Evolutionary conservation across 2,888 invertebrate species (phyloP).

Genomic region (Pheosia gnoma): DNA sequence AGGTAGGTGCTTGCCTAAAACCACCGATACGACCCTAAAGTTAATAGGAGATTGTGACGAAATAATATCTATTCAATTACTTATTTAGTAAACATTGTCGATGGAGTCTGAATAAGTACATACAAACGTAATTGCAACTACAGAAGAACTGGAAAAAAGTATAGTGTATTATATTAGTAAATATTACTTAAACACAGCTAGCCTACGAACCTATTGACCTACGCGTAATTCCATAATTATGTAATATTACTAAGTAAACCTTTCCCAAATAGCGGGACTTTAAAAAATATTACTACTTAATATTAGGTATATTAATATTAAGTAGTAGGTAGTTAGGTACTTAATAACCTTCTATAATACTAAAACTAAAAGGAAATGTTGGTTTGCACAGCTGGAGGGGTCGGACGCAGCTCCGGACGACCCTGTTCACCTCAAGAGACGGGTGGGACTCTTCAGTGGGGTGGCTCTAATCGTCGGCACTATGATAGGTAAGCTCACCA

Average conservation of each 20-base stretch:
- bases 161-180: too few species aligned
- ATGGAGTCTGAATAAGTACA: not conserved
- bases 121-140: not conserved
- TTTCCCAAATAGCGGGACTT: not conserved
- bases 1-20: too few species aligned
- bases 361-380: not conserved
- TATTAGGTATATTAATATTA: not conserved
- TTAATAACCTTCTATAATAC: not conserved
- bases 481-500: slow-evolving; percentile 92
- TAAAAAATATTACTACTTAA: too few species aligned
- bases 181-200: too few species aligned
- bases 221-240: too few species aligned
- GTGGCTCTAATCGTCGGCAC: slow-evolving; percentile 99
- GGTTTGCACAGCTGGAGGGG: slow-evolving; percentile 89
- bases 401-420: slow-evolving; percentile 96
- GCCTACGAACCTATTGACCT: too few species aligned
- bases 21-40: too few species aligned
- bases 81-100: not conserved
- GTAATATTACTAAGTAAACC: too few species aligned
- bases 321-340: not conserved
- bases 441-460: slow-evolving; percentile 99
- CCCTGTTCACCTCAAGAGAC: slow-evolving; percentile 99
- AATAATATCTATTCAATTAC: too few species aligned
- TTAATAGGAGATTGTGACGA: too few species aligned
- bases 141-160: not conserved